A percentile compares a stretch with the other conserved stretches of the same genome.
Evolutionary conservation across 1,140 invertebrate genomes (phyloP).

Genomic region (Gonioctena quinquepunctata): DNA sequence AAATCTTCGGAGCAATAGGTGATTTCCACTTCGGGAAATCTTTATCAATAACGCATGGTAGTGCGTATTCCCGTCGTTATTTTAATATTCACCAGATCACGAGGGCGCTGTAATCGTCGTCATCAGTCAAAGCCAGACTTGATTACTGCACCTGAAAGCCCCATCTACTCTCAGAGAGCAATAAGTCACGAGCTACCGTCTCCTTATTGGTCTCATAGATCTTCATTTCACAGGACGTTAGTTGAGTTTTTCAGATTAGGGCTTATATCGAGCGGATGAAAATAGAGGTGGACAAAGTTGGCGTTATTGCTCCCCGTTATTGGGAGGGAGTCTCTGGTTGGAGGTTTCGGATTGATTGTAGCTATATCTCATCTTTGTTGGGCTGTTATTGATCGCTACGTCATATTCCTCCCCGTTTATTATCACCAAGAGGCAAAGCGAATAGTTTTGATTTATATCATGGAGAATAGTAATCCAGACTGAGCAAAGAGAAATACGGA

Average conservation of each 20-base stretch:
- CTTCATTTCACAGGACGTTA: conserved; percentile 17
- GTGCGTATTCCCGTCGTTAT: background rate
- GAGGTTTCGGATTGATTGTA: too few species aligned
- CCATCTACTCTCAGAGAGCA: background rate
- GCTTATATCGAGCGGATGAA: background rate
- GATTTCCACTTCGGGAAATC: background rate
- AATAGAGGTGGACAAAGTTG: background rate
- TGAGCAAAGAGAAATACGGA: too few species aligned
- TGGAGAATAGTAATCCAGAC: too few species aligned
- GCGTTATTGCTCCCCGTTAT: too few species aligned
- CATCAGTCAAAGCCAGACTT: conserved; percentile 11
- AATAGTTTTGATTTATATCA: too few species aligned
- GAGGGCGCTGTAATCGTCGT: background rate
- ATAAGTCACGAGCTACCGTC: background rate
- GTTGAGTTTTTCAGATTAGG: background rate
- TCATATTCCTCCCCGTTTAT: too few species aligned
- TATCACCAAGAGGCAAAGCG: too few species aligned
- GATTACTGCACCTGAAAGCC: conserved; percentile 17
- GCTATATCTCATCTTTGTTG: too few species aligned
- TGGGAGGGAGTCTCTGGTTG: too few species aligned
- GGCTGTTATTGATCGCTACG: too few species aligned
- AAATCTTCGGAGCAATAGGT: too few species aligned
- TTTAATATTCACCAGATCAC: conserved; percentile 17
- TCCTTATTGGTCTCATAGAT: conserved; percentile 18
- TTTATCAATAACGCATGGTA: background rate